Percentiles rank a stretch among this genome's conserved stretches.
phyloP scores from a whole-genome alignment of 2,797 vertebrate species.

The Oreortyx pictus region DNA sequence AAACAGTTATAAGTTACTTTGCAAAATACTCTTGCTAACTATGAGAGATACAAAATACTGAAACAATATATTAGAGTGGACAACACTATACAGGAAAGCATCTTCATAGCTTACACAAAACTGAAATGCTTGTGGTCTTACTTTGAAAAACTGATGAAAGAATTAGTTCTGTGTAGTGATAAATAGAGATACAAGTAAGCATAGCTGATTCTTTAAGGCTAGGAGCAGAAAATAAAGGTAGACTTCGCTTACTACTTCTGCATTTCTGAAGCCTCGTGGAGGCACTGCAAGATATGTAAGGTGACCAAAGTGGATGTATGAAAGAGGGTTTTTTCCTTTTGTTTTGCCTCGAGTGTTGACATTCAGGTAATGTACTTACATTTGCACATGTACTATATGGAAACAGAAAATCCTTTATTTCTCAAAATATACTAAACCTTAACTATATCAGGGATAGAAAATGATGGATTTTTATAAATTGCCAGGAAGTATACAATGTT shows the following conservation, averaged over 20 bases:
- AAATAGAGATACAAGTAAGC: slow-evolving; percentile 9
- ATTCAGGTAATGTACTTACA: not conserved
- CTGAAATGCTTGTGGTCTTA: not conserved
- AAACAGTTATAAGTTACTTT: not conserved
- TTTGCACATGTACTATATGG: not conserved
- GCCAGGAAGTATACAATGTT: not conserved
- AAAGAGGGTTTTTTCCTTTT: rapidly evolving
- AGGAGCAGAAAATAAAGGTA: not conserved
- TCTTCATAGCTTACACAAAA: slow-evolving; percentile 14
- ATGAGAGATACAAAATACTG: not conserved
- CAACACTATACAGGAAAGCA: not conserved
- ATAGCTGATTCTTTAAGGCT: not conserved
- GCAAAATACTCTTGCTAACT: not conserved
- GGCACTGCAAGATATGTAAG: not conserved
- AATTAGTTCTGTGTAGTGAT: not conserved
- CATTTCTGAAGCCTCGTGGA: not conserved
- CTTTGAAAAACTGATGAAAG: not conserved
- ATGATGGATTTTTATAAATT: not conserved
- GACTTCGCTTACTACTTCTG: not conserved
- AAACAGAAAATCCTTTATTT: not conserved
- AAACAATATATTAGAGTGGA: not conserved
- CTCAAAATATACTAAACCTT: not conserved
- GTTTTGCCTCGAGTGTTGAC: not conserved
- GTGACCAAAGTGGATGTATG: not conserved
- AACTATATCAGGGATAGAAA: not conserved